These are phyloP conservation scores for Cynopterus sphinx DNA, from an alignment of 2,797 vertebrate species.

Conservation along the genomic window DNA sequence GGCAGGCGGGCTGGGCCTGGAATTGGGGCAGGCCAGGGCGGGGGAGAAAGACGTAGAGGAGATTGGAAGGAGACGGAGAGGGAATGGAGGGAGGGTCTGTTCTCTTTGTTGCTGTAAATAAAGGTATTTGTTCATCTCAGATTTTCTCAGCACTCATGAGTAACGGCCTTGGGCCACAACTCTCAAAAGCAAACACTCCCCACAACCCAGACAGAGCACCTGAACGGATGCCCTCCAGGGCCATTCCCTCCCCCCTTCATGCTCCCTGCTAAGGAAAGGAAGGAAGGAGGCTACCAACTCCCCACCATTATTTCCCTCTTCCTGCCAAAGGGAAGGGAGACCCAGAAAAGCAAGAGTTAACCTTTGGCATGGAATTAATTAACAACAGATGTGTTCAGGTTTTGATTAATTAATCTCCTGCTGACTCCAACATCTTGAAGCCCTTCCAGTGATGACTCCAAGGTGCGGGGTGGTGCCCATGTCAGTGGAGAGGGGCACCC, in stretches of 20 bases:
- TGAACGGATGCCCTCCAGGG: accelerated
- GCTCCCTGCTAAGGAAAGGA: too few relatives aligned
- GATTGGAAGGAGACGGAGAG: background rate
- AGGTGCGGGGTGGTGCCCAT: background rate
- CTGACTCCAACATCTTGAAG: slow-evolving; percentile 66
- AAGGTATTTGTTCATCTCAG: slow-evolving; percentile 79
- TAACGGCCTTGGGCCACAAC: accelerated
- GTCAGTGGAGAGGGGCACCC: background rate
- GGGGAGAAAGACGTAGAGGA: background rate
- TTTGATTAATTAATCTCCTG: slow-evolving; percentile 84
- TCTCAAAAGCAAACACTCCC: background rate
- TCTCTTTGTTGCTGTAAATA: slow-evolving; percentile 84
- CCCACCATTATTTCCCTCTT: background rate
- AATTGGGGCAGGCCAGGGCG: background rate
- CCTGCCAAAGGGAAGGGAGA: background rate
- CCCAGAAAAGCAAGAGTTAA: slow-evolving; percentile 78
- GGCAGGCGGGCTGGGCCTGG: background rate
- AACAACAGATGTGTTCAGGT: slow-evolving; percentile 80
- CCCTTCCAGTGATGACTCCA: slow-evolving; percentile 30
- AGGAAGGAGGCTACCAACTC: background rate
- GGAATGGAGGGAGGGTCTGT: slow-evolving; percentile 51
- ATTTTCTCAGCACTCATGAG: background rate
- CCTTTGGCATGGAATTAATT: slow-evolving; percentile 78
- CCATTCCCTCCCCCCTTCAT: background rate
- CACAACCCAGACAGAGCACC: background rate